Conservation (phyloP, 53 echinoderm and acorn worm species). For the Mesocentrotus franciscanus region DNA sequence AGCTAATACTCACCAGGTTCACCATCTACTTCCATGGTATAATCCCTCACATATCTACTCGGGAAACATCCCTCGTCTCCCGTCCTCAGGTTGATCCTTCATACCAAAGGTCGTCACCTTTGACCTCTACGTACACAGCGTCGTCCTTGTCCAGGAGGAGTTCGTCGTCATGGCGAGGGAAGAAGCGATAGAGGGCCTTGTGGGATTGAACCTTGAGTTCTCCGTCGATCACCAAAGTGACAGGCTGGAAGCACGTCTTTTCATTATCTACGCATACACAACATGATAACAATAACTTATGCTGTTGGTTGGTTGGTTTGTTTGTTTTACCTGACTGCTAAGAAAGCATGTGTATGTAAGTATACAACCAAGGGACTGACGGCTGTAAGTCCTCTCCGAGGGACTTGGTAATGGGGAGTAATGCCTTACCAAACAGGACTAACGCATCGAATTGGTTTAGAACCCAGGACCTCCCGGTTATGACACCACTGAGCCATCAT, state of each 20-base stretch:
- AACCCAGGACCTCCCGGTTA: too few relatives aligned
- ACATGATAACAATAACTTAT: background rate
- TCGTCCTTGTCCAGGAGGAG: conserved; percentile 83
- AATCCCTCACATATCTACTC: conserved; percentile 81
- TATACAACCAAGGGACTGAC: too few relatives aligned
- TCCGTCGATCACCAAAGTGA: conserved; percentile 91
- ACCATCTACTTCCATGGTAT: conserved; percentile 82
- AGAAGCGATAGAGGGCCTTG: conserved; percentile 85
- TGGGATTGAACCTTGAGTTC: conserved; percentile 92
- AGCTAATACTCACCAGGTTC: conserved; percentile 74
- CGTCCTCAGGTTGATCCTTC: conserved; percentile 93
- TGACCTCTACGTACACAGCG: conserved; percentile 89
- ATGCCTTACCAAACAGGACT: too few relatives aligned
- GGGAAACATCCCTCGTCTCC: conserved; percentile 97
- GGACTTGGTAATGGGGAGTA: too few relatives aligned
- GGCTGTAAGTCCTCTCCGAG: too few relatives aligned
- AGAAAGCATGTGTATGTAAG: too few relatives aligned
- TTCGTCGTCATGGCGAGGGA: conserved; percentile 96
- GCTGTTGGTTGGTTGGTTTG: too few relatives aligned
- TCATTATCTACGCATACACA: conserved; percentile 71
- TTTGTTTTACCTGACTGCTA: too few relatives aligned
- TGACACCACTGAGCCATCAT: too few relatives aligned
- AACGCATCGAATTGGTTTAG: too few relatives aligned
- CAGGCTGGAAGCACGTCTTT: conserved; percentile 86
- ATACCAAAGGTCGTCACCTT: conserved; percentile 92